These are phyloP conservation scores for Streblospio benedicti DNA, from an alignment of 1,140 invertebrate species.

Conservation along the genomic window DNA sequence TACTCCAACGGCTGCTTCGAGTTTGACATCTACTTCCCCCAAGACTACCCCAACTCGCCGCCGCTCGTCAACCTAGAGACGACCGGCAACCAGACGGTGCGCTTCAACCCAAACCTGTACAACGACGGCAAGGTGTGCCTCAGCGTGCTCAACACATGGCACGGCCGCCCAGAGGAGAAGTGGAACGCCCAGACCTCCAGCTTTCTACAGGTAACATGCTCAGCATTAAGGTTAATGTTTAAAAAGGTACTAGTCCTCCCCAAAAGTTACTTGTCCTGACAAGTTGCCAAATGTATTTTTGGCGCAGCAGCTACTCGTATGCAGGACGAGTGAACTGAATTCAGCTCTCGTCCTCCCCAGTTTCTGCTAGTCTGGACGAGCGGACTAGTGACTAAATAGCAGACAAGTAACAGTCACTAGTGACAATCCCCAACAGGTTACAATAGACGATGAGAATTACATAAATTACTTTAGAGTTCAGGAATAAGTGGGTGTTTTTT, in stretches of 20 bases:
- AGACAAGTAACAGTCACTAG: no score
- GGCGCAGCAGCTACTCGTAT: no score
- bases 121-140: slow-evolving; percentile 81
- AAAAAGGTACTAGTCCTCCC: no score
- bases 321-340: no score
- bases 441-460: no score
- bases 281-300: no score
- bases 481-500: no score
- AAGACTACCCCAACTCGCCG: slow-evolving; percentile 49
- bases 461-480: no score
- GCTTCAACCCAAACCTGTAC: slow-evolving; percentile 96
- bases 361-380: no score
- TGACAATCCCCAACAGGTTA: no score
- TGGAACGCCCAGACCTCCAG: slow-evolving; percentile 96
- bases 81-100: slow-evolving; percentile 81
- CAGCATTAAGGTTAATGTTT: slow-evolving; percentile 8
- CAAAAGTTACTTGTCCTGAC: no score
- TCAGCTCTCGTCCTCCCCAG: slow-evolving; percentile 9
- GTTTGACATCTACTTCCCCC: slow-evolving; percentile 51
- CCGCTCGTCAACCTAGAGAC: slow-evolving; percentile 84
- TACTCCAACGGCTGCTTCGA: slow-evolving; percentile 52
- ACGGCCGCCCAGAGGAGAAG: slow-evolving; percentile 94
- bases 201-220: slow-evolving; percentile 83
- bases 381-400: no score
- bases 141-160: slow-evolving; percentile 93